Conservation (phyloP, 2,888 invertebrate genomes). For the Ephialtes manifestator region DNA sequence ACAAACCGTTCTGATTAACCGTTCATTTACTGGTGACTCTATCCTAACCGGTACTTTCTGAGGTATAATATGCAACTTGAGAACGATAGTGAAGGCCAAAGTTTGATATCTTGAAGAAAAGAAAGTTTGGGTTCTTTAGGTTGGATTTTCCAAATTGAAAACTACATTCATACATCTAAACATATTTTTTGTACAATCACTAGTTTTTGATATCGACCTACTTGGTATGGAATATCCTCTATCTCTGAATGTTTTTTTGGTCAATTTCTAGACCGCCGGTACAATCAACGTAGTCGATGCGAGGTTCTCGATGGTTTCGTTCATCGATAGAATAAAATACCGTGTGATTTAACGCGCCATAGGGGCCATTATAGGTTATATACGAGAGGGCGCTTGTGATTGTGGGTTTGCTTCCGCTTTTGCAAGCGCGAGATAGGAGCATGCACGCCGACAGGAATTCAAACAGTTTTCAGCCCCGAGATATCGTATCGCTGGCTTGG, state of each 20-base stretch:
- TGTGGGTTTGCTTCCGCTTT: slow-evolving; percentile 36
- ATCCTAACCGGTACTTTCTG: no score
- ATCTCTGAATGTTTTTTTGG: background rate
- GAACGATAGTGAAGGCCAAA: no score
- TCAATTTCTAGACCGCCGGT: background rate
- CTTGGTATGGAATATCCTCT: no score
- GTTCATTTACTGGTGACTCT: no score
- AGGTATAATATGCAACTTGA: no score
- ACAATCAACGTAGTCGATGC: background rate
- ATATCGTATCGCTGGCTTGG: slow-evolving; percentile 12
- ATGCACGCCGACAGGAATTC: slow-evolving; percentile 36
- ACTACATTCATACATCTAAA: no score
- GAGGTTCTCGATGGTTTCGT: slow-evolving; percentile 21
- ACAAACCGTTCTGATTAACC: no score
- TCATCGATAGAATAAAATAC: slow-evolving; percentile 31
- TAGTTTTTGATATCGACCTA: no score
- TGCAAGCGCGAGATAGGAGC: slow-evolving; percentile 28
- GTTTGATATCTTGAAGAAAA: no score
- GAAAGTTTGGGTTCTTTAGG: no score
- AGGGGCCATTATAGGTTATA: background rate
- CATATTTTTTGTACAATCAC: no score
- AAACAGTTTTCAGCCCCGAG: slow-evolving; percentile 33
- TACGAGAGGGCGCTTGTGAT: slow-evolving; percentile 13
- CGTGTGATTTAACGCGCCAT: slow-evolving; percentile 15
- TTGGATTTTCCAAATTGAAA: no score